Percentiles rank a stretch among this genome's conserved stretches.
phyloP scores from a whole-genome alignment of 2,113 vertebrate genomes.

The Phalacrocorax pelagicus region DNA sequence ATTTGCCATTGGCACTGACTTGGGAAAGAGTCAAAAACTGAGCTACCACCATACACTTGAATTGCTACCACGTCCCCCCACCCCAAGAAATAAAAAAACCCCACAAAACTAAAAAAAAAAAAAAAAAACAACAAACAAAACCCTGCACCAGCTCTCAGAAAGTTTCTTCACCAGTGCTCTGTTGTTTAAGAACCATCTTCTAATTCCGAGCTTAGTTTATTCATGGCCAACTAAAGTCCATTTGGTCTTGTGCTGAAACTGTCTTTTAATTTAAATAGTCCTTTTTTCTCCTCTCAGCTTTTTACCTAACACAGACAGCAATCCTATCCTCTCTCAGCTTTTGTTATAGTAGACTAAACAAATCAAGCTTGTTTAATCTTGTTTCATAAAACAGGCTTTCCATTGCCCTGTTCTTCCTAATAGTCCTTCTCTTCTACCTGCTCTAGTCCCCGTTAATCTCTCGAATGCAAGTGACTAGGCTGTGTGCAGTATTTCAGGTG shows the following conservation, averaged over 20 bases:
- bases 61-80: not conserved
- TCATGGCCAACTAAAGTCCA: not conserved
- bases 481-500: not conserved
- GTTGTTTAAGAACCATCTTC: not conserved
- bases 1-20: not conserved
- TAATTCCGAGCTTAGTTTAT: not conserved
- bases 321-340: not conserved
- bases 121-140: not conserved
- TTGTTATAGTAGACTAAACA: conserved; percentile 11
- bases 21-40: not conserved
- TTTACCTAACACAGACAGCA: not conserved
- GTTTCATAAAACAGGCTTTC: not conserved
- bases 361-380: not conserved
- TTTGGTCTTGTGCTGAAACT: not conserved
- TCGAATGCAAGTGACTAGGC: not conserved
- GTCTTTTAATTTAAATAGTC: not conserved
- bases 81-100: not conserved
- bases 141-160: not conserved
- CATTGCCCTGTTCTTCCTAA: not conserved
- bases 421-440: not conserved
- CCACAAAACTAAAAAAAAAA: not conserved
- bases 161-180: not conserved
- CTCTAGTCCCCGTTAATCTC: not conserved
- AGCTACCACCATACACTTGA: not conserved
- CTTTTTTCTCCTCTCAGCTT: not conserved